Percentiles rank a stretch among this genome's conserved stretches.
phyloP scores from a whole-genome alignment of 2,797 vertebrate genomes.

The Apodemus agrarius region DNA sequence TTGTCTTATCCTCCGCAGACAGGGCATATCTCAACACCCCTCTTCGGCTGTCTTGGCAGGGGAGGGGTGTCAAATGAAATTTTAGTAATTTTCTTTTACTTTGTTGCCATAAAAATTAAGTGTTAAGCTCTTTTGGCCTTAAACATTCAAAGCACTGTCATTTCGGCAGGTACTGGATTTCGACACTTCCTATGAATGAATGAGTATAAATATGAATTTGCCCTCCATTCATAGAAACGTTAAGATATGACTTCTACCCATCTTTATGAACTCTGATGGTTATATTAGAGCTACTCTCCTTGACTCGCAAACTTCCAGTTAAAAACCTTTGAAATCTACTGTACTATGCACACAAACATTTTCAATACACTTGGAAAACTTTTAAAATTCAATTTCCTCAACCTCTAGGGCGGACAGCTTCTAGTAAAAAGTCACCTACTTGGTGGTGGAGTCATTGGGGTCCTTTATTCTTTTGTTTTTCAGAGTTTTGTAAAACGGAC shows the following conservation, averaged over 20 bases:
- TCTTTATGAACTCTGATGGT: not conserved
- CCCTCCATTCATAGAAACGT: not conserved
- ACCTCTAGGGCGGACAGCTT: not conserved
- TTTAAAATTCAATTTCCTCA: not conserved
- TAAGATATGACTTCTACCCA: not conserved
- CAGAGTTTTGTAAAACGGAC: slow-evolving; percentile 86
- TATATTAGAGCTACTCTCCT: not conserved
- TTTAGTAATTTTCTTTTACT: slow-evolving; percentile 40
- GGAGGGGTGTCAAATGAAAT: not conserved
- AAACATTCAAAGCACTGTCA: not conserved
- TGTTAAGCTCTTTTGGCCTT: not conserved
- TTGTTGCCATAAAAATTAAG: not conserved
- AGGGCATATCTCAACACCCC: slow-evolving; percentile 34
- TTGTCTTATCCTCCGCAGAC: slow-evolving; percentile 41
- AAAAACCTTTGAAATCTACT: slow-evolving; percentile 52
- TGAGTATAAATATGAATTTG: not conserved
- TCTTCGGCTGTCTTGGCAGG: not conserved
- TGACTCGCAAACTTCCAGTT: not conserved
- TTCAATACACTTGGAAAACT: slow-evolving; percentile 1
- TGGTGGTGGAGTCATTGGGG: not conserved
- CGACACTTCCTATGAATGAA: not conserved
- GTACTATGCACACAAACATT: not conserved
- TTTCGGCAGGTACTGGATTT: not conserved
- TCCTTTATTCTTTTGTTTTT: slow-evolving; percentile 64
- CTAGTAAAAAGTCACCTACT: not conserved